Base-by-base conservation (phyloP, 1,140 invertebrate genomes). In the Caenorhabditis inopinata region DNA sequence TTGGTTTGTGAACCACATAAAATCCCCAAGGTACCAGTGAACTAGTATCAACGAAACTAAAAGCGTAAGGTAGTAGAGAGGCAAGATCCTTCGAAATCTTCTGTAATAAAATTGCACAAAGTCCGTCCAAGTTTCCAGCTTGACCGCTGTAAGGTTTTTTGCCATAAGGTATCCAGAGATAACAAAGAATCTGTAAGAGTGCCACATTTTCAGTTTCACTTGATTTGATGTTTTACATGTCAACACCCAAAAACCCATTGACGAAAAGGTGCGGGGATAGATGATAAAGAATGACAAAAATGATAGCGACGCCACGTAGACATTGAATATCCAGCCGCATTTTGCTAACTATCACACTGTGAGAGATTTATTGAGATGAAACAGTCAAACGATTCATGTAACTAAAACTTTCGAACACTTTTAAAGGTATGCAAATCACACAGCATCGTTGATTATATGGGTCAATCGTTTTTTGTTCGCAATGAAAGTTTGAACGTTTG, bases 81-180 rank as follows among this genome's bases (percentile, higher is more conserved):
- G 76, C 16, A 62, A 38, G 14, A 78, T 78, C 29, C 76, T 1
- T 18, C 23, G 35, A 14, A 58, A 68, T 23, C 76, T 11, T 0
- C 45, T 16, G 21, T 58, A 78, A 25, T 78, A 78, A 27, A 78
- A 78, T 16, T 45, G 11, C 3, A 78, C 45, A 45, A 78, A 46
- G 7, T 42, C 38, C 4, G 9, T 1, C 7, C 21, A 2, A 6
- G 21, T 62, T 1, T 6, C 0, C 3, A 45, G 18, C 45, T 58
- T 45, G 2, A 14, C 25, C 7, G 27, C 16, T 12, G 27, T 45
- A n/a, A 78, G 18, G 4, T 42, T 68, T 23, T 32, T n/a, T 25
- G 76, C 76, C 76, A 78, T 78, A 1, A 78, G 76, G 76, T 45
- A 78, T 23, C 76, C 76, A 35, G 51, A 62, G 23, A 78, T 62